Evolutionary conservation across 1,140 invertebrate genomes (phyloP), one percentile per base, ranked within the genome.

Genomic region (Physella acuta): DNA sequence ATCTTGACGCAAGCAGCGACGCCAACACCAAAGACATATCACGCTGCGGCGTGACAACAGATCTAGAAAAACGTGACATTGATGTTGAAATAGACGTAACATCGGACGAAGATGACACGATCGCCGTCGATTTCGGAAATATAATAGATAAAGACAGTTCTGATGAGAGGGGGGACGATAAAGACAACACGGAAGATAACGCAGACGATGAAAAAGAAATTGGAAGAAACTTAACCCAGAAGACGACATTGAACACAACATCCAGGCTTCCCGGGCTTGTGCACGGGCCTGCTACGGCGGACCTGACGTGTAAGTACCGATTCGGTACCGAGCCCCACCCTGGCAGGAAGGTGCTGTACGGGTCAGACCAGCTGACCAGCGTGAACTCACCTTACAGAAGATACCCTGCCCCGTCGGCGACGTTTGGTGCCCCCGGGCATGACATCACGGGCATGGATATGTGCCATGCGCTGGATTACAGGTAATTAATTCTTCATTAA

Each of bases 171-270:
- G 16, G 28, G 16, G 16, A 5, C 39, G 62, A 65, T 56, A 26
- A 56, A 52, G 44, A 52, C 30, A n/a, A n/a, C n/a, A n/a, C n/a
- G n/a, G 44, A 65, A 52, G 62, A 53, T 33, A 52, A 52, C 2
- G 49, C 28, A 28, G 62, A 52, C 28, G 28, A 31, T 14, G 62
- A 65, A 65, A 30, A 65, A 14, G 2, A 33, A 44, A 24, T 28
- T 2, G 26, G 20, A 28, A 62, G n/a, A n/a, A n/a, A n/a, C n/a
- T n/a, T n/a, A n/a, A n/a, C n/a, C n/a, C n/a, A 49, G n/a, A 49
- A 14, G 11, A 11, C 44, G n/a, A 49, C 44, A 49, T 14, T 14
- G n/a, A 14, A 14, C 11, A 49, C 44, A n/a, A 49, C 11, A 49
- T 56, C 8, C 16, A 56, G 14, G 20, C 39, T 44, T 8, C 20